Base-by-base conservation (phyloP, 2,113 vertebrate species). In the Actenoides lindsayi region DNA sequence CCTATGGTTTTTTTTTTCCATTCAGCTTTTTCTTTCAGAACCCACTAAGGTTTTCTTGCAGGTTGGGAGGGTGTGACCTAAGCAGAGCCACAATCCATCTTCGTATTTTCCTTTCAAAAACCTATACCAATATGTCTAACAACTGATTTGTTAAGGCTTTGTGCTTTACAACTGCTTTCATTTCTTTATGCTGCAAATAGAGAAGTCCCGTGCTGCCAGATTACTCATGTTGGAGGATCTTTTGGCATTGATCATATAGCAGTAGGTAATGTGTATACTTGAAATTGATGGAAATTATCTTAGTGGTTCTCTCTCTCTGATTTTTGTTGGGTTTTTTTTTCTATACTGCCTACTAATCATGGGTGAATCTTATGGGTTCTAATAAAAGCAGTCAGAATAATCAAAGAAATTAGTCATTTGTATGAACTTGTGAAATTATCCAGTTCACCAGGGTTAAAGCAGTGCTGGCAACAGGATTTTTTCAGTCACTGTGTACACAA, bases 81-180 rank as follows among this genome's bases (percentile, higher is more conserved):
- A 37, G 63, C 39, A 62, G 46, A 74, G 56, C 42, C 28, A n/a
- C 41, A 39, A 13, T 15, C 51, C 18, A 33, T 8, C 33, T 82
- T 67, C 4, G 0, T 28, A 1, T 68, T 73, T 86, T 56, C 24
- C 39, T 82, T 62, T 67, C 67, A 13, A 27, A 71, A 62, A 28
- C 11, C 35, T 30, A 1, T 20, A 17, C 0, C 0, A 42, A 1
- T 13, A 6, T 23, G 30, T 15, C 17, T 76, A 33, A 41, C 20
- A n/a, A 30, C 57, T 77, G 41, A 9, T 37, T 68, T 54, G 51
- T 64, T 51, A 30, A 82, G 25, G 17, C 70, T 27, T 12, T 9
- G 6, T 23, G n/a, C 44, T 89, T 67, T 57, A 56, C 21, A 73
- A 18, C 35, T 44, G 41, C 33, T 77, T 76, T 37, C 4, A 3